Base-by-base conservation (phyloP, 2,797 vertebrate species). In the Enteromius paludinosus region DNA sequence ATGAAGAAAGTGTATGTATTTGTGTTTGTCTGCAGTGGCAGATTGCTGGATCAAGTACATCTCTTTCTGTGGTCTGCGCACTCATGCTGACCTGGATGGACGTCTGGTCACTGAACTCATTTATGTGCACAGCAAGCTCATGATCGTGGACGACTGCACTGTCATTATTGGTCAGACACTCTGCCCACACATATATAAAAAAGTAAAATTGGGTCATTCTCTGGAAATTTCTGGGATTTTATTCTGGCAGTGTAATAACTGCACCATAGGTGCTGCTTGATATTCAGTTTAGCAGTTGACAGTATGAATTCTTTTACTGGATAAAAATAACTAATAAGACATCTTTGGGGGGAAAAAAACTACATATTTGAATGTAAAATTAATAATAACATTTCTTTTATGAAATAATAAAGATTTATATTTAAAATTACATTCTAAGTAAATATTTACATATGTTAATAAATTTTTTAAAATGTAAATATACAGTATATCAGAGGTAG, bases 41-140 rank as follows among this genome's bases (percentile, higher is more conserved):
- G 84, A 88, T 66, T 83, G 64, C 82, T 87, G 88, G 87, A 89
- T 91, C 81, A 85, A 85, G 85, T 87, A 84, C 84, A 86, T 90
- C 86, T 90, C 84, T 69, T 87, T 90, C 84, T 87, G 86, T 17
- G 82, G 87, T 65, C 69, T 71, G 69, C 84, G 79, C 73, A 88
- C 87, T 86, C 87, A 89, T 7, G 87, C 87, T 81, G 87, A 88
- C 66, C 81, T 90, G 88, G 89, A 89, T 20, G 88, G 90, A 9
- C 87, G 80, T 59, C 83, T 89, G 83, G 89, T 90, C 41, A 90
- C 89, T 65, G 90, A 90, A 81, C 88, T 90, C 68, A 88, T 90
- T 84, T 90, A 90, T 43, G 85, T 90, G 83, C 90, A 88, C 87
- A 91, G 87, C 87, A 86, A 92, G 86, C 90, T 86, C 83, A 89